Base-by-base conservation (phyloP, 2,797 vertebrate species). In the Amazonetta brasiliensis region DNA sequence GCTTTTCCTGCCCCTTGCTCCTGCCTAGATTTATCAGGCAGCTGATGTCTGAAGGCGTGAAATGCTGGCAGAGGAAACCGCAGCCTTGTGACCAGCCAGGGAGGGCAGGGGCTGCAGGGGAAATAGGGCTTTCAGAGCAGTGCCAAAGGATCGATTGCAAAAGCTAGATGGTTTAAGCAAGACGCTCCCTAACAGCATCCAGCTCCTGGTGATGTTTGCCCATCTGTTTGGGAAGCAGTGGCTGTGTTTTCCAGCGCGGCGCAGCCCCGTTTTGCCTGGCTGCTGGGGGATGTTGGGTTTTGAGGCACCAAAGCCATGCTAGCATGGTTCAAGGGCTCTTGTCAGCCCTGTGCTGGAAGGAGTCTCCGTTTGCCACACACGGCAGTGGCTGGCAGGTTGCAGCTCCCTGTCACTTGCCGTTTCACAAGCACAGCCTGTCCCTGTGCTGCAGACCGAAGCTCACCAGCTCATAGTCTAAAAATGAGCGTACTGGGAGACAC, bases 401-500 rank as follows among this genome's bases (percentile, higher is more conserved):
- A 35, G 28, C 44, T 62, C 14, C 44, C 12, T 48, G 43, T 50
- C 73, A 31, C 35, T 31, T 6, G 35, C 28, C 23, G 22, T 7
- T 39, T 22, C 62, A 31, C 33, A 30, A 31, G 35, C 28, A 55
- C 1, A 3, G 71, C 59, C 80, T n/a, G 20, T 48, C 30, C 17
- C 12, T n/a, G 7, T 5, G 19, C 46, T 90, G 67, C 33, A 23
- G 28, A 41, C 76, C 28, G 17, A 56, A 39, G 30, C n/a, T 59
- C 31, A 33, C n/a, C 44, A n/a, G 15, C 28, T 50, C 15, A 3
- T 28, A 26, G 5, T 43, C 59, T 83, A 5, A 56, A 63, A 55
- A n/a, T 0, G 2, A 86, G 39, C 31, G 8, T 21, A 23, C 1
- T 0, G 0, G 63, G 55, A 82, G 60, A 39, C 5, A 2, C 9